Evolutionary conservation across 2,888 invertebrate genomes (phyloP).

Genomic region (Elysia crispata): DNA sequence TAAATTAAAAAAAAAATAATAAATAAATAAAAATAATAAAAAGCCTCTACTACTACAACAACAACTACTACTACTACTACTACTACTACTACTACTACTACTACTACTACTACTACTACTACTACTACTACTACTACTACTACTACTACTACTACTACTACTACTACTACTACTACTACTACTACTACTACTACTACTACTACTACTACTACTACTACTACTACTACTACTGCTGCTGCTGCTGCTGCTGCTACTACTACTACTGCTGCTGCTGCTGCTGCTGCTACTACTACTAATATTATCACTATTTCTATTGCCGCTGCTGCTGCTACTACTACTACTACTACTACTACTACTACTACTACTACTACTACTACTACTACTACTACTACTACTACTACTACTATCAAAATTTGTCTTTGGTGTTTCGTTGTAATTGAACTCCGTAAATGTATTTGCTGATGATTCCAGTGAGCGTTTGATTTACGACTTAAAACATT

Average conservation of each 20-base stretch:
- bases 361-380: conserved; percentile 29
- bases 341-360: conserved; percentile 36
- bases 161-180: conserved; percentile 22
- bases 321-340: conserved; percentile 33
- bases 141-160: conserved; percentile 26
- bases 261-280: conserved; percentile 23
- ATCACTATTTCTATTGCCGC: conserved; percentile 30
- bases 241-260: conserved; percentile 28
- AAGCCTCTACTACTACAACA: no score
- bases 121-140: no score
- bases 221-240: conserved; percentile 30
- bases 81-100: no score
- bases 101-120: no score
- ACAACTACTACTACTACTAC: no score
- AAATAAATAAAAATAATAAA: no score
- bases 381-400: conserved; percentile 28
- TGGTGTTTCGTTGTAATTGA: no score
- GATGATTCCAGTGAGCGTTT: no score
- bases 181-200: conserved; percentile 17
- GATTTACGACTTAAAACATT: no score
- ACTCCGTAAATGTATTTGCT: no score
- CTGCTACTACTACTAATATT: conserved; percentile 36
- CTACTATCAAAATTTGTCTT: conserved; percentile 13
- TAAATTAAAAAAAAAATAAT: no score
- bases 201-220: conserved; percentile 26